Percentiles rank a stretch among this genome's conserved stretches.
phyloP scores from a whole-genome alignment of 2,797 vertebrate genomes.

The Chrosomus eos region DNA sequence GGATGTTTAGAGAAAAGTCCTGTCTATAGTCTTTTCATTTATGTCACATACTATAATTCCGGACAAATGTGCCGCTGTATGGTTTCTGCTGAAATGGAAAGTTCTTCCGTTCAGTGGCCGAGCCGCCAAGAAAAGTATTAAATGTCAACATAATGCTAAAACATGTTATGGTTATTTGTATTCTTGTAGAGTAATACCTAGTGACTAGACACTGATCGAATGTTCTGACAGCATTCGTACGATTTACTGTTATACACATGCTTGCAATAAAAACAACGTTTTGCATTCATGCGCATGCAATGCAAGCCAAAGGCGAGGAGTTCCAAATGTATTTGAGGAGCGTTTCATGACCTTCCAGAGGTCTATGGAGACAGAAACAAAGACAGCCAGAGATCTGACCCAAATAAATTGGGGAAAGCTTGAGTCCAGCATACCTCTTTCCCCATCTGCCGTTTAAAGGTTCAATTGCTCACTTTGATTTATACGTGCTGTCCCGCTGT shows the following conservation, averaged over 20 bases:
- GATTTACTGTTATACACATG: background rate
- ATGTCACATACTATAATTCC: slow-evolving; percentile 33
- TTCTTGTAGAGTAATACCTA: background rate
- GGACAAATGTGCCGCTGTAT: background rate
- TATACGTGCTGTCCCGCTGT: slow-evolving; percentile 56
- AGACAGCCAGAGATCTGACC: slow-evolving; percentile 50
- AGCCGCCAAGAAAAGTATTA: background rate
- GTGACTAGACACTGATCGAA: background rate
- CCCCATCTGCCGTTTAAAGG: slow-evolving; percentile 57
- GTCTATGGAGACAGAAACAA: slow-evolving; percentile 19
- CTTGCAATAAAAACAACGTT: background rate
- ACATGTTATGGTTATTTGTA: slow-evolving; percentile 20
- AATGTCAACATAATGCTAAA: slow-evolving; percentile 26
- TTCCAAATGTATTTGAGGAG: background rate
- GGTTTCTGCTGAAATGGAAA: slow-evolving; percentile 2
- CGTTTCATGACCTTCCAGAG: slow-evolving; percentile 25
- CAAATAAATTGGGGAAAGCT: slow-evolving; percentile 57
- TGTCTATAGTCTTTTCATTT: slow-evolving; percentile 40
- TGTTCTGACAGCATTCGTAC: background rate
- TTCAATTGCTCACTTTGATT: slow-evolving; percentile 60
- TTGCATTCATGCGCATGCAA: background rate
- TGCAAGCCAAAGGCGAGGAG: background rate
- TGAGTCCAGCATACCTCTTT: slow-evolving; percentile 48
- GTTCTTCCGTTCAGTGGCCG: background rate
- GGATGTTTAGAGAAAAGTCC: slow-evolving; percentile 45